Percentiles rank a stretch among this genome's conserved stretches.
These are phyloP conservation scores for Oncorhynchus tshawytscha DNA, from an alignment of 2,113 vertebrate species.

Conservation along the genomic window DNA sequence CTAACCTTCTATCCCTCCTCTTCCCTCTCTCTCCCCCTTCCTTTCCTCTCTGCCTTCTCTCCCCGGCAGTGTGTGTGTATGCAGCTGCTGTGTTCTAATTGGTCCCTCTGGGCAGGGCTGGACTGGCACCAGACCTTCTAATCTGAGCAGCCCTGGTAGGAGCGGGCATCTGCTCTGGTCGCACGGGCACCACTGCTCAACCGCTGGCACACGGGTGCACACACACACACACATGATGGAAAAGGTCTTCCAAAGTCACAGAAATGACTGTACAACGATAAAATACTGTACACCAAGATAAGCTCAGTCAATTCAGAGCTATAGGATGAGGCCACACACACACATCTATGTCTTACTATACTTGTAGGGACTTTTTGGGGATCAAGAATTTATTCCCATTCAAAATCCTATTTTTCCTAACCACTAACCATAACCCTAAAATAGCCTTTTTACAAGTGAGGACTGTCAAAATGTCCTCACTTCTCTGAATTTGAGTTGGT, in stretches of 20 bases:
- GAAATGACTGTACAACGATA: background rate
- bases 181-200: constrained; percentile 48
- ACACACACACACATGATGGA: background rate
- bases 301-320: background rate
- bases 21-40: constrained; percentile 2
- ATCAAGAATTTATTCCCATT: too few species aligned
- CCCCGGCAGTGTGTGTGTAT: constrained; percentile 32
- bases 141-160: constrained; percentile 51
- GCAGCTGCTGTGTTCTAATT: constrained; percentile 73
- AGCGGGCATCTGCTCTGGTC: constrained; percentile 63
- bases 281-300: background rate
- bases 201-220: constrained; percentile 42
- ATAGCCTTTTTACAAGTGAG: too few species aligned
- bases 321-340: too few species aligned
- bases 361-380: too few species aligned
- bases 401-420: too few species aligned
- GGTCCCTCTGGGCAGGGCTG: constrained; percentile 68
- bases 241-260: constrained; percentile 65
- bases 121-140: constrained; percentile 42
- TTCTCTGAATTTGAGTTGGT: too few species aligned
- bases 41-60: background rate
- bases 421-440: too few species aligned
- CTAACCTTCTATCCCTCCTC: constrained; percentile 14
- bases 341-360: too few species aligned
- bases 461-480: too few species aligned